Evolutionary conservation across 2,797 vertebrate genomes (phyloP).

Genomic region (Neosalanx taihuensis): DNA sequence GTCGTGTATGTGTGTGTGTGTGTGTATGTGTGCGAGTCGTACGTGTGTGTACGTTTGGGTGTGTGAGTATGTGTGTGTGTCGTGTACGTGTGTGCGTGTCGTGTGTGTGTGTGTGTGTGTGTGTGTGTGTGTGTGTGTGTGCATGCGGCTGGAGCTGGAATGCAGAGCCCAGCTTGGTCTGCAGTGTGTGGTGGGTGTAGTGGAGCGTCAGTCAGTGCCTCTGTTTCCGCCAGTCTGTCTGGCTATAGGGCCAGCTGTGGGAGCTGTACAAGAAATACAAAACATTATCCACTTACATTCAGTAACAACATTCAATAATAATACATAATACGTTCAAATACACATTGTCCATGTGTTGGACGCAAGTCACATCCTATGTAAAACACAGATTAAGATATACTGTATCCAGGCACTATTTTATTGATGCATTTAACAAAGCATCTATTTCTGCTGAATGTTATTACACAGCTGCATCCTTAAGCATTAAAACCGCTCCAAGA

Average conservation of each 20-base stretch:
- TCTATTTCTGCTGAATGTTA: constrained; percentile 11
- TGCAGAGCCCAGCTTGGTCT: too few species aligned
- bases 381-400: too few species aligned
- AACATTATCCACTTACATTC: not conserved
- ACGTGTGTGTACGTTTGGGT: not conserved
- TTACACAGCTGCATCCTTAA: constrained; percentile 33
- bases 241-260: constrained; percentile 10
- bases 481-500: constrained; percentile 37
- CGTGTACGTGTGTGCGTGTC: not conserved
- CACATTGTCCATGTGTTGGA: not conserved
- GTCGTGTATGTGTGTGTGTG: not conserved
- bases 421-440: not conserved
- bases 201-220: constrained; percentile 9
- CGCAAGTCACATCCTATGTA: not conserved
- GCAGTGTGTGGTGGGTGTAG: constrained; percentile 12
- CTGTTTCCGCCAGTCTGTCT: not conserved
- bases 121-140: not conserved
- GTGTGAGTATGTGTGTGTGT: not conserved
- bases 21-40: not conserved
- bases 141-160: not conserved
- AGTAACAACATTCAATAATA: too few species aligned
- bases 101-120: not conserved
- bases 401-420: too few species aligned
- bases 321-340: not conserved
- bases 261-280: not conserved